phyloP scores from a whole-genome alignment of 2,888 invertebrate genomes.

The Scrobipalpa costella region DNA sequence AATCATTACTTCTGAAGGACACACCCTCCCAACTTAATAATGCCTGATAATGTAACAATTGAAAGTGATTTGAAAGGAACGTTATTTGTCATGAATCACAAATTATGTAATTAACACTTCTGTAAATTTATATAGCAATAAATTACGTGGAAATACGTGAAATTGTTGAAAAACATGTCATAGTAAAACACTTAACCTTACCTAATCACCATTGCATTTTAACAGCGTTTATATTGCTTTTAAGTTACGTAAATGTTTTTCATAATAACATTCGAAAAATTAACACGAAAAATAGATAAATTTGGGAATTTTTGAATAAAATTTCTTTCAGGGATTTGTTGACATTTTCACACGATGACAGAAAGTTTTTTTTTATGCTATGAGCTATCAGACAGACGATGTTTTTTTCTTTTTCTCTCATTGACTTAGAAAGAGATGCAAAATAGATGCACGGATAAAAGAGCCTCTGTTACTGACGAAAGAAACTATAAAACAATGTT shows the following conservation, averaged over 20 bases:
- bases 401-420: not conserved
- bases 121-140: not conserved
- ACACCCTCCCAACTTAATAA: constrained; percentile 21
- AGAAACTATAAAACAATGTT: not conserved
- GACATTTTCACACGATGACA: constrained; percentile 13
- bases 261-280: not conserved
- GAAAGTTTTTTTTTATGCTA: not conserved
- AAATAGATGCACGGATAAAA: no score
- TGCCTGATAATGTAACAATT: not conserved
- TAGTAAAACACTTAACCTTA: constrained; percentile 4
- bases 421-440: no score
- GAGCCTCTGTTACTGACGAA: not conserved
- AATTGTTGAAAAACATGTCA: not conserved
- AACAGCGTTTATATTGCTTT: not conserved
- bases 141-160: not conserved
- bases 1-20: constrained; percentile 22
- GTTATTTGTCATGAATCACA: not conserved
- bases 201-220: constrained; percentile 19
- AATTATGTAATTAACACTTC: not conserved
- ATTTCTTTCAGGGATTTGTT: constrained; percentile 7
- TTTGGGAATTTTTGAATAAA: constrained; percentile 10
- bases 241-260: not conserved
- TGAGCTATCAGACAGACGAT: not conserved
- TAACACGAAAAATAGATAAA: not conserved
- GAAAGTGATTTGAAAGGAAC: not conserved